Evolutionary conservation across 2,888 invertebrate species (phyloP).

Genomic region (Leptopilina syphax): DNA sequence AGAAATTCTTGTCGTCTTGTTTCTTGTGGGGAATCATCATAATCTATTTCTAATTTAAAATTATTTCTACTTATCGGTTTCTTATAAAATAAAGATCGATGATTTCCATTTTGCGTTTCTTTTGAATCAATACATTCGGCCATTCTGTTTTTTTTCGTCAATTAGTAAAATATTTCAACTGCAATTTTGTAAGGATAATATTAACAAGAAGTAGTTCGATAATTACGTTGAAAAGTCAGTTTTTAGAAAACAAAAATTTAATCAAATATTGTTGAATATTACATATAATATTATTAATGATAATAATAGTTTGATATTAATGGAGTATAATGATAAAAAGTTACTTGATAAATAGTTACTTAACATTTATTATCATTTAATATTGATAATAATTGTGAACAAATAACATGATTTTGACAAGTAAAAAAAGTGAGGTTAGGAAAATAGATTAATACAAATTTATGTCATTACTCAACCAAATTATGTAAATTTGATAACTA

Average conservation of each 20-base stretch:
- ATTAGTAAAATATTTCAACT: neutral
- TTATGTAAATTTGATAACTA: neutral
- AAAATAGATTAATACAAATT: neutral
- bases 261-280: no score
- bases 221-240: no score
- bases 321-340: no score
- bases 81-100: conserved; percentile 67
- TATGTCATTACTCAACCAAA: neutral
- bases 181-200: neutral
- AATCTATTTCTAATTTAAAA: conserved; percentile 65
- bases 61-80: conserved; percentile 70
- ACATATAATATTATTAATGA: no score
- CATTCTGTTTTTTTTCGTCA: neutral
- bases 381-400: no score
- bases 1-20: conserved; percentile 69
- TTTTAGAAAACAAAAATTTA: no score
- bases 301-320: no score
- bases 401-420: neutral
- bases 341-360: no score
- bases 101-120: conserved; percentile 24
- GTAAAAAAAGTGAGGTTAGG: neutral
- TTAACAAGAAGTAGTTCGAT: no score
- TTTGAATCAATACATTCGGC: neutral
- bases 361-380: no score
- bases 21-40: conserved; percentile 70